Conservation (phyloP, 1,140 invertebrate genomes). For the Tetraneura akinire region DNA sequence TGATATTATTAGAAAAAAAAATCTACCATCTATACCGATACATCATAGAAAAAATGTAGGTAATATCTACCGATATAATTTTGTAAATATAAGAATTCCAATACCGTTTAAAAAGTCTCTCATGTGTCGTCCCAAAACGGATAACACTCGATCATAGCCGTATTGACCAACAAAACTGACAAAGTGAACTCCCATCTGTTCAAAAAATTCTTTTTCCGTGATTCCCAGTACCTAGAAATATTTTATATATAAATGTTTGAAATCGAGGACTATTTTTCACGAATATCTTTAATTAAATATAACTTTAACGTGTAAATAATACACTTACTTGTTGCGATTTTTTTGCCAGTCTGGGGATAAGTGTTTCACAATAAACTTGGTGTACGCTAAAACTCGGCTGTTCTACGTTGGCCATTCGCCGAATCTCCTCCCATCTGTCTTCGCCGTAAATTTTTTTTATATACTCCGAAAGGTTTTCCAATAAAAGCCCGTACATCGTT, state of each 20-base stretch:
- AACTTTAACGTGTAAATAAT: background rate
- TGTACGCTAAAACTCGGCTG: constrained; percentile 87
- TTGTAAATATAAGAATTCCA: constrained; percentile 27
- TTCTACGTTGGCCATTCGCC: constrained; percentile 77
- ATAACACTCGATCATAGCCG: constrained; percentile 88
- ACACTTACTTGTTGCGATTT: constrained; percentile 76
- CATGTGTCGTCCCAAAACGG: constrained; percentile 88
- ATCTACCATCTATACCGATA: too few species aligned
- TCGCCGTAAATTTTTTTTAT: constrained; percentile 88
- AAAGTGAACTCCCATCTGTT: constrained; percentile 87
- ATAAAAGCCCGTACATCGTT: constrained; percentile 90
- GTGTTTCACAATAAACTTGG: constrained; percentile 87
- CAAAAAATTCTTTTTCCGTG: constrained; percentile 83
- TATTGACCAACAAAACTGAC: constrained; percentile 91
- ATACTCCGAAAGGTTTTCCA: constrained; percentile 91
- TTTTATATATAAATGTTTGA: background rate
- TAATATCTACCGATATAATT: background rate
- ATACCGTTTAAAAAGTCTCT: constrained; percentile 90
- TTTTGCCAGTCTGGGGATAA: constrained; percentile 80
- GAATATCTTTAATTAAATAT: background rate
- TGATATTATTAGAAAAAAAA: too few species aligned
- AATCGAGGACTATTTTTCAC: too few species aligned
- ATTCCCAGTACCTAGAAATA: constrained; percentile 75
- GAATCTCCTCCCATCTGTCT: constrained; percentile 85
- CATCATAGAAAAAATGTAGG: too few species aligned